A percentile compares a stretch with the other conserved stretches of the same genome.
These are phyloP conservation scores for Orchesellides sinensis DNA, from an alignment of 2,888 invertebrate species.

Conservation along the genomic window DNA sequence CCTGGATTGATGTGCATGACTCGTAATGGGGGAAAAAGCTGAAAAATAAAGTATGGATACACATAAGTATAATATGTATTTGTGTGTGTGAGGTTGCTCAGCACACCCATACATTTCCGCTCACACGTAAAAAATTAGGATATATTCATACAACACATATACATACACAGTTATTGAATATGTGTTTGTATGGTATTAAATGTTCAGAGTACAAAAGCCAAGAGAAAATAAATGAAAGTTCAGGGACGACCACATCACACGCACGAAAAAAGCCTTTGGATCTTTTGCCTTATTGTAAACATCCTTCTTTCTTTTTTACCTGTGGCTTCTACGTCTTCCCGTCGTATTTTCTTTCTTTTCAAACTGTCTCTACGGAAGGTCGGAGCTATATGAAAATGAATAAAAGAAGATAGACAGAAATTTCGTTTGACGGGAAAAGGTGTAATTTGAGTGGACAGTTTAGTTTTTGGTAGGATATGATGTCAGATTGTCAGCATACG, in stretches of 20 bases:
- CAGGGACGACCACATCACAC: neutral
- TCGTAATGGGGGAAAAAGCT: too few species aligned
- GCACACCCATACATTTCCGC: too few species aligned
- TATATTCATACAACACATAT: too few species aligned
- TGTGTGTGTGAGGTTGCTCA: too few species aligned
- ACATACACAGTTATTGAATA: too few species aligned
- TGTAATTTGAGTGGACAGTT: constrained; percentile 16
- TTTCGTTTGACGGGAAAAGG: constrained; percentile 13
- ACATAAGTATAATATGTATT: too few species aligned
- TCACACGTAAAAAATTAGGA: too few species aligned
- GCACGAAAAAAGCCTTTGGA: neutral
- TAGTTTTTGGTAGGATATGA: neutral
- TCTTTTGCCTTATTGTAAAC: neutral
- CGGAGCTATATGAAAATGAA: neutral
- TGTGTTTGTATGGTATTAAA: too few species aligned
- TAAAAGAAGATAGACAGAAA: constrained; percentile 14
- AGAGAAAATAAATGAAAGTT: constrained; percentile 17
- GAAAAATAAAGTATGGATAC: too few species aligned
- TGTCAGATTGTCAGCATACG: neutral
- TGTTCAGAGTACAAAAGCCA: too few species aligned
- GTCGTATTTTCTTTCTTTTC: neutral
- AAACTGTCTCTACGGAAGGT: neutral
- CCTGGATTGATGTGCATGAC: neutral
- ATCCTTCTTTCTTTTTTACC: constrained; percentile 28
- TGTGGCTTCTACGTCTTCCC: constrained; percentile 34